A percentile compares a stretch with the other conserved stretches of the same genome.
Evolutionary conservation across 2,888 invertebrate species (phyloP).

Genomic region (Pammene aurita): DNA sequence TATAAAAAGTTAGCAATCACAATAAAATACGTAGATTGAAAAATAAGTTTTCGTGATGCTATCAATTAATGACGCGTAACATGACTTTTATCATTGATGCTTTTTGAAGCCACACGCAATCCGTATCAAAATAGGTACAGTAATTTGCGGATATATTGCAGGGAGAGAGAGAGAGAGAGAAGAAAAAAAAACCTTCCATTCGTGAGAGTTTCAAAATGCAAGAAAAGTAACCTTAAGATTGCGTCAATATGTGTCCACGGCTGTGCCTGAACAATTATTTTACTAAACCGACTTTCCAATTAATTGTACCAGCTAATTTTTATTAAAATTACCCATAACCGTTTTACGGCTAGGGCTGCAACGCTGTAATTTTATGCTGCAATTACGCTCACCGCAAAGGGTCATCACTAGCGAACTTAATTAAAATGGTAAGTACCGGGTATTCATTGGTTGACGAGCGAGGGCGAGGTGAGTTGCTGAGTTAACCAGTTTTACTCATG

Average conservation of each 20-base stretch:
- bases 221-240: too few species aligned
- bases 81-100: too few species aligned
- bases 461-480: background rate
- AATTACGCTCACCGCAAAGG: conserved; percentile 42
- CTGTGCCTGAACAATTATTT: too few species aligned
- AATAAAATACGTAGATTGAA: background rate
- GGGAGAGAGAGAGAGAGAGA: too few species aligned
- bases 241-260: too few species aligned
- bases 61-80: too few species aligned
- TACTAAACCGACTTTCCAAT: background rate
- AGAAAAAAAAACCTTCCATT: too few species aligned
- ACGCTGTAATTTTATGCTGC: conserved; percentile 40
- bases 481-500: background rate
- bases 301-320: conserved; percentile 45
- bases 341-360: conserved; percentile 25
- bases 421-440: conserved; percentile 44
- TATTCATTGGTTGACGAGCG: background rate
- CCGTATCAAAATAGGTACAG: too few species aligned
- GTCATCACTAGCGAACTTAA: conserved; percentile 45
- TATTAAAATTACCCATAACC: conserved; percentile 49
- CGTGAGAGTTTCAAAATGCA: too few species aligned
- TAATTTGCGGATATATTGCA: too few species aligned
- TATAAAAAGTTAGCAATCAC: background rate
- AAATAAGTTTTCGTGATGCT: too few species aligned
- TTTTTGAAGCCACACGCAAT: too few species aligned